Conservation (phyloP, 1,140 invertebrate genomes). For the Diachasma alloeum region DNA sequence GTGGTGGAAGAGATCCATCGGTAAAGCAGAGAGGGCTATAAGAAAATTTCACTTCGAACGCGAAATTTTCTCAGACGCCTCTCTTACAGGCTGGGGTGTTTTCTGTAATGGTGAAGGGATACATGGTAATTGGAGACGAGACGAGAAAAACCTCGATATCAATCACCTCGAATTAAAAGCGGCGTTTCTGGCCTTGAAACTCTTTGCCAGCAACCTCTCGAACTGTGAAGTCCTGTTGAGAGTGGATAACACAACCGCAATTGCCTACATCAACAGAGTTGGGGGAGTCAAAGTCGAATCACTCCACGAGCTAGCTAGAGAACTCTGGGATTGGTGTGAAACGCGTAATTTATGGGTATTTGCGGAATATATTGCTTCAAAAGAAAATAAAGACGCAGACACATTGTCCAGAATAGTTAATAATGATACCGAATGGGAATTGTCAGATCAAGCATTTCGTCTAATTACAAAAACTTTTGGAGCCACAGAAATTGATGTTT, state of each 20-base stretch:
- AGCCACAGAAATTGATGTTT: background rate
- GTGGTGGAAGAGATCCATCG: constrained; percentile 4
- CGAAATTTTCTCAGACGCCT: constrained; percentile 23
- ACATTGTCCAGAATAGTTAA: background rate
- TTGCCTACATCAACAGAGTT: constrained; percentile 3
- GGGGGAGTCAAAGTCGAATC: background rate
- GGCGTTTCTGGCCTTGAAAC: constrained; percentile 2
- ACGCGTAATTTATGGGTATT: background rate
- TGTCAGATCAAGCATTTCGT: background rate
- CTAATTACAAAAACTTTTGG: background rate
- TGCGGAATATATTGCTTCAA: background rate
- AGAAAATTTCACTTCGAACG: background rate
- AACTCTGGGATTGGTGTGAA: constrained; percentile 12
- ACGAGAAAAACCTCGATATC: background rate
- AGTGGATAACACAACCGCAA: constrained; percentile 3
- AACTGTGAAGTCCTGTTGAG: background rate
- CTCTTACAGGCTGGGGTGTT: background rate
- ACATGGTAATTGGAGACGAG: background rate
- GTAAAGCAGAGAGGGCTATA: no score
- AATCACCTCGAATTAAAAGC: constrained; percentile 13
- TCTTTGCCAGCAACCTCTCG: background rate
- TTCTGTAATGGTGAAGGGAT: background rate
- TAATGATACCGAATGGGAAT: background rate
- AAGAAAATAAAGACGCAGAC: background rate
- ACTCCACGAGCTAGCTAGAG: background rate